Conservation (phyloP, 2,113 vertebrate genomes). For the Myiopsitta monachus region DNA sequence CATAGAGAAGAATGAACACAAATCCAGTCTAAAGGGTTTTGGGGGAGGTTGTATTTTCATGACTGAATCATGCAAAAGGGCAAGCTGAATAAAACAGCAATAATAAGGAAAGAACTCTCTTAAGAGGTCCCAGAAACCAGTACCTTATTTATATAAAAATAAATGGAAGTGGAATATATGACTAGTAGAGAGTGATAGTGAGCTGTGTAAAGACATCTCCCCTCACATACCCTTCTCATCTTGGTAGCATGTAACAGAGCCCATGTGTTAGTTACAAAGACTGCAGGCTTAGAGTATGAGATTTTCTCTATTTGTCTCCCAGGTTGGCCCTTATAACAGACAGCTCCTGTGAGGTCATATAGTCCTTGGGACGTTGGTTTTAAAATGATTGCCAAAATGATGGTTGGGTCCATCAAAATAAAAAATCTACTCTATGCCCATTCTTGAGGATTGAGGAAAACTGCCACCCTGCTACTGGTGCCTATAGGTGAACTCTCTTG, state of each 20-base stretch:
- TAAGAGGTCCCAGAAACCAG: not conserved
- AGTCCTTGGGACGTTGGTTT: not conserved
- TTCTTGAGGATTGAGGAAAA: not conserved
- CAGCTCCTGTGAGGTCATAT: not conserved
- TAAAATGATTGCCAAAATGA: not conserved
- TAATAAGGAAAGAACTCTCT: not conserved
- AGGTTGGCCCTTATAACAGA: not conserved
- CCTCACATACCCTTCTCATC: not conserved
- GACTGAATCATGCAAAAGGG: not conserved
- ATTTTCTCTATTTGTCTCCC: not conserved
- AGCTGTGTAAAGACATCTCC: not conserved
- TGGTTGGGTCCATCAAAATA: accelerated
- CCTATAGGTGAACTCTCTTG: not conserved
- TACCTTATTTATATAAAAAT: not conserved
- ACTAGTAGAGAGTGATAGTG: not conserved
- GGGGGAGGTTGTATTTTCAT: not conserved
- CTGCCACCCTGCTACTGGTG: not conserved
- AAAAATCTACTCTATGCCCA: not conserved
- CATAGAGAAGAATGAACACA: not conserved
- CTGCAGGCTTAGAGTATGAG: not conserved
- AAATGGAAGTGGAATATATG: not conserved
- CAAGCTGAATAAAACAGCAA: not conserved
- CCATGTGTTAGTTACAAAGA: not conserved
- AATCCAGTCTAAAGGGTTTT: not conserved
- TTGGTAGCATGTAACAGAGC: accelerated